Evolutionary conservation across 2,888 invertebrate genomes (phyloP).

Genomic region (Agrilus biguttatus): DNA sequence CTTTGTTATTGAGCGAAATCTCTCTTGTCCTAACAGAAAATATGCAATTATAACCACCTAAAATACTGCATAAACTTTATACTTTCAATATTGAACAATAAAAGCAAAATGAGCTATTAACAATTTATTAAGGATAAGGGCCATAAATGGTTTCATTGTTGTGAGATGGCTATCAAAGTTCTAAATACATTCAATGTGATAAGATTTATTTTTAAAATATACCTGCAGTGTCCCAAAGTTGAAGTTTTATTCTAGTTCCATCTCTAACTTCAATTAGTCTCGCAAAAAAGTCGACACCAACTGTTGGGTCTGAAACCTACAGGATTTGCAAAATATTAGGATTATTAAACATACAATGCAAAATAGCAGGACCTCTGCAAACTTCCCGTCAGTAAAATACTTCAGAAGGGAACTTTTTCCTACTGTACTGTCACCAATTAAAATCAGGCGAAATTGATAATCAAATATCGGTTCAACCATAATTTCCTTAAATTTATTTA

Average conservation of each 20-base stretch:
- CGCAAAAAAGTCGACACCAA: constrained; percentile 97
- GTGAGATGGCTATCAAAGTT: too few species aligned
- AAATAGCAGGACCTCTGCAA: constrained; percentile 57
- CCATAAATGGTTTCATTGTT: too few species aligned
- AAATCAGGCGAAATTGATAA: constrained; percentile 92
- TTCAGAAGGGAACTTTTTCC: constrained; percentile 91
- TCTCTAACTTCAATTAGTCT: constrained; percentile 90
- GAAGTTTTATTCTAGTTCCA: constrained; percentile 89
- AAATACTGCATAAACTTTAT: too few species aligned
- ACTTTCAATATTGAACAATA: too few species aligned
- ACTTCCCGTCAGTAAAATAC: constrained; percentile 89
- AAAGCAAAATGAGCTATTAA: too few species aligned
- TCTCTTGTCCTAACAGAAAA: constrained; percentile 54
- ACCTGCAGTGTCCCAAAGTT: constrained; percentile 95
- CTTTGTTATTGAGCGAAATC: constrained; percentile 94
- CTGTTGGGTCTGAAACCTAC: constrained; percentile 92
- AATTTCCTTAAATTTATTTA: not conserved
- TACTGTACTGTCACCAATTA: constrained; percentile 97
- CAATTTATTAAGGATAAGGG: too few species aligned
- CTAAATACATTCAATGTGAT: too few species aligned
- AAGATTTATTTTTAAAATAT: too few species aligned
- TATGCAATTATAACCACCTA: too few species aligned
- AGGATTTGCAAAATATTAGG: constrained; percentile 20
- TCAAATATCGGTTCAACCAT: constrained; percentile 96
- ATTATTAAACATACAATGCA: not conserved